A percentile compares a stretch with the other conserved stretches of the same genome.
These are phyloP conservation scores for Formica aserva DNA, from an alignment of 2,888 invertebrate genomes.

Conservation along the genomic window DNA sequence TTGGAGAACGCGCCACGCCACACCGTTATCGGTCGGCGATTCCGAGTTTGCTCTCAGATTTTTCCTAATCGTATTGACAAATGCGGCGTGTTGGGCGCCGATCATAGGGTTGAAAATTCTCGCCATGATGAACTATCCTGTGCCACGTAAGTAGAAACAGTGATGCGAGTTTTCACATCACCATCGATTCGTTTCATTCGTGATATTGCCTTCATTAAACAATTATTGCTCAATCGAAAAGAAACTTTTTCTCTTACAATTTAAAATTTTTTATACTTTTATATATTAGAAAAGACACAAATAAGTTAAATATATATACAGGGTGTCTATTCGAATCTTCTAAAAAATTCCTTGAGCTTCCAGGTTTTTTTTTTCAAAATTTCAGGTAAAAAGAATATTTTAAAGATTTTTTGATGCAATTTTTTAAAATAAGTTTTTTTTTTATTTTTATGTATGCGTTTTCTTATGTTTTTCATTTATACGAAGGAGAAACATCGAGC, in stretches of 20 bases:
- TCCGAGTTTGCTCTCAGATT: conserved; percentile 90
- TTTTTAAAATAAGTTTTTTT: no score
- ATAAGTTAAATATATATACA: neutral
- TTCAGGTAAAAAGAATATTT: no score
- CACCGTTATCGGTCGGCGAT: conserved; percentile 88
- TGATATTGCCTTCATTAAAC: neutral
- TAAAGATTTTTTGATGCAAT: no score
- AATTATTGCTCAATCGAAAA: neutral
- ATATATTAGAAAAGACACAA: neutral
- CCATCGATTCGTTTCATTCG: neutral
- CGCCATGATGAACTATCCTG: conserved; percentile 86
- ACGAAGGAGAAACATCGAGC: no score
- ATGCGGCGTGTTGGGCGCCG: conserved; percentile 91
- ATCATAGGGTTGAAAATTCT: conserved; percentile 89
- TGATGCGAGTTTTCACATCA: conserved; percentile 1
- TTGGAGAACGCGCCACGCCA: conserved; percentile 88
- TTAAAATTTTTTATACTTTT: neutral
- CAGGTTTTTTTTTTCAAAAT: no score
- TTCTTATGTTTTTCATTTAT: no score
- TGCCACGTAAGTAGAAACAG: conserved; percentile 84
- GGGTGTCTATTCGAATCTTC: no score
- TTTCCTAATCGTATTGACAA: conserved; percentile 90
- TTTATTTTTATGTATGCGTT: no score
- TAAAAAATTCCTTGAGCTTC: no score
- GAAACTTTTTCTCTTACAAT: neutral